phyloP scores from a whole-genome alignment of 2,113 vertebrate species.

The Delphinapterus leucas region DNA sequence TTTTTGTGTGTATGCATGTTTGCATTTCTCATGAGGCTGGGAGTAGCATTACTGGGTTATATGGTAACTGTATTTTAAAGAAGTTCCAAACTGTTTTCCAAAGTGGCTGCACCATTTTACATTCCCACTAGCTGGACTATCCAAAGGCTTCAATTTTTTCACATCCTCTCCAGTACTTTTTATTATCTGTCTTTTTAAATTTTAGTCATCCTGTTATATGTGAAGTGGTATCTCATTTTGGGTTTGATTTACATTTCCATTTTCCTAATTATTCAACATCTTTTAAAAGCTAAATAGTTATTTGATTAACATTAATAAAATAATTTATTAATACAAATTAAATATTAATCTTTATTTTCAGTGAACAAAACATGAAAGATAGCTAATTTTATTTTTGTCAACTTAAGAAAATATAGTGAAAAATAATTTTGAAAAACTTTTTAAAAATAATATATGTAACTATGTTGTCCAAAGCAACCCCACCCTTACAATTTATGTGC shows the following conservation, averaged over 20 bases:
- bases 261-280: constrained; percentile 36
- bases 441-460: background rate
- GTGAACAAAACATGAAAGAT: constrained; percentile 33
- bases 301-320: constrained; percentile 49
- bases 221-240: background rate
- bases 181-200: background rate
- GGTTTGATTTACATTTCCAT: constrained; percentile 49
- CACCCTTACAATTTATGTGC: background rate
- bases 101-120: background rate
- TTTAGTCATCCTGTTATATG: background rate
- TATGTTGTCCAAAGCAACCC: background rate
- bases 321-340: constrained; percentile 54
- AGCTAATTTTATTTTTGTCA: background rate
- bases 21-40: background rate
- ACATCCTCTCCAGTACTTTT: background rate
- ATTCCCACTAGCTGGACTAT: background rate
- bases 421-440: background rate
- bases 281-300: constrained; percentile 33
- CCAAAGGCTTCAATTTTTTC: background rate
- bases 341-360: constrained; percentile 62
- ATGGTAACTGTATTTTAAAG: background rate
- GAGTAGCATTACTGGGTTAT: background rate
- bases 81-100: background rate
- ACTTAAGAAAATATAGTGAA: background rate
- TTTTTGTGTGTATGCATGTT: background rate